Evolutionary conservation across 2,888 invertebrate genomes (phyloP), one percentile per base, ranked within the genome.

Genomic region (Macaria notata): DNA sequence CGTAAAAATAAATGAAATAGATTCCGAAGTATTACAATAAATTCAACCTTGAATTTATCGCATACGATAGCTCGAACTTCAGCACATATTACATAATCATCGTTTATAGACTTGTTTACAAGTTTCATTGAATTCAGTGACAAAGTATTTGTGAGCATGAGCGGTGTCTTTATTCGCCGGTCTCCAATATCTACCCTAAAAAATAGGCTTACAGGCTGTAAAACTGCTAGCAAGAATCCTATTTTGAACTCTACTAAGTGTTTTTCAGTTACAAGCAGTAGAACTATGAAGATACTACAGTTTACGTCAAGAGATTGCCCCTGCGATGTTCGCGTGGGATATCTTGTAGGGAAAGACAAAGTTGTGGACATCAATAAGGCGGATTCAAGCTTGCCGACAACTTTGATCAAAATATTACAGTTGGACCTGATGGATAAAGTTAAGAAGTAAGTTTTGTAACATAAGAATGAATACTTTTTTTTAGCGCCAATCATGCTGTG

Each of bases 221-320:
- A 70, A 51, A 57, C 49, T 58, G 63, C 57, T 59, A 73, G 63
- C 69, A 74, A 59, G 54, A 56, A 31, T 42, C 43, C 56, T 30
- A 61, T 56, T 54, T 59, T 64, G 8, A 59, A 52, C 56, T 55
- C 59, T 38, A 57, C 56, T 4, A 72, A 76, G 65, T 64, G 54
- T 58, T 83, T 88, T 65, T 80, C 88, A 33, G 61, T 78, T 56
- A 73, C 78, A 56, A 67, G 63, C 30, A 68, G 49, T 68, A 78
- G 53, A 73, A 92, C 89, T 39, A 94, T 95, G 94, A 94, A 95
- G 72, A 93, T 95, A 68, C 93, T 96, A 46, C 96, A 96, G 73
- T 96, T 95, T 78, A 84, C 88, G 47, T 88, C 81, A 38, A 73
- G 73, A n/a, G 63, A 93, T 66, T 89, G 91, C 45, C 93, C 94